Conservation (phyloP, 2,888 invertebrate species). For the Perizoma flavofasciatum region DNA sequence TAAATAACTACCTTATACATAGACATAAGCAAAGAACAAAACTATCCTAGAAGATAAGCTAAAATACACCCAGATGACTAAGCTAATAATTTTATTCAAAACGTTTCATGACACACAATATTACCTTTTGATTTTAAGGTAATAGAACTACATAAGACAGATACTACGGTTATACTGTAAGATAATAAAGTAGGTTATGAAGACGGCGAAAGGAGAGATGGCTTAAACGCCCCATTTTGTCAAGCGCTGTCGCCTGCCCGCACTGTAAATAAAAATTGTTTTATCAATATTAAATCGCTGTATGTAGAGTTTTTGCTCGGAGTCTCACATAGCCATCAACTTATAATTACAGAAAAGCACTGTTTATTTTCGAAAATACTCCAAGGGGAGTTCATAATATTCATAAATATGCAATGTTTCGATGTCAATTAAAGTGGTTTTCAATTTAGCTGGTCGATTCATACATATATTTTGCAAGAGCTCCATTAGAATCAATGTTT, state of each 20-base stretch:
- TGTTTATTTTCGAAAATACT: too few relatives aligned
- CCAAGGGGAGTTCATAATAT: too few relatives aligned
- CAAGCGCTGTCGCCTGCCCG: conserved; percentile 1
- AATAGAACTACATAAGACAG: conserved; percentile 22
- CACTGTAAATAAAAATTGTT: conserved; percentile 5
- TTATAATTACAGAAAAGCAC: too few relatives aligned
- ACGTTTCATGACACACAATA: conserved; percentile 36
- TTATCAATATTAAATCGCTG: too few relatives aligned
- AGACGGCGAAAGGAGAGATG: conserved; percentile 13
- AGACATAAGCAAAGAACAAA: conserved; percentile 37
- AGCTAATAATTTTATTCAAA: conserved; percentile 35
- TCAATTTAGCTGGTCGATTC: too few relatives aligned
- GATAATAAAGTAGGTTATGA: conserved; percentile 30
- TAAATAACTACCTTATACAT: conserved; percentile 43
- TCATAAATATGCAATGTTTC: too few relatives aligned
- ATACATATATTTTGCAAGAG: too few relatives aligned
- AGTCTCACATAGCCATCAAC: too few relatives aligned
- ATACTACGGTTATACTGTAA: conserved; percentile 8
- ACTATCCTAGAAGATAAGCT: conserved; percentile 38
- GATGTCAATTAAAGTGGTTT: too few relatives aligned
- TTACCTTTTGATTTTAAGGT: conserved; percentile 32
- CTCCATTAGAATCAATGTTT: too few relatives aligned
- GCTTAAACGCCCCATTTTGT: conserved; percentile 6
- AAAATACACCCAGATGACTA: conserved; percentile 25
- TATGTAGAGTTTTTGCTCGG: too few relatives aligned